Evolutionary conservation across 2,797 vertebrate species (phyloP), one percentile per base, ranked within the genome.

Genomic region (Erpetoichthys calabaricus): DNA sequence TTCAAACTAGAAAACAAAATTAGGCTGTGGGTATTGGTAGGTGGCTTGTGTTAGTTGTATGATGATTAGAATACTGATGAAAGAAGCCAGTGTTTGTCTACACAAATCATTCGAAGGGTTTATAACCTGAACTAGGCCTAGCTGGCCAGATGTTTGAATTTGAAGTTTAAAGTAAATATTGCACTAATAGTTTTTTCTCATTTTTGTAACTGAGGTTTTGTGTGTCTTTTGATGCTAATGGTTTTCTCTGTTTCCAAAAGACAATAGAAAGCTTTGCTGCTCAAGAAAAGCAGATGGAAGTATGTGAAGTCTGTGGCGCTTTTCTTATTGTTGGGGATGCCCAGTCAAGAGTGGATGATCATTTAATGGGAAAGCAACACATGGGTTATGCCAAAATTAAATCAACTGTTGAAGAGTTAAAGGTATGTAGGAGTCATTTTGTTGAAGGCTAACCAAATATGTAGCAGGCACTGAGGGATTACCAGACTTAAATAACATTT

Each of bases 301-400:
- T 99, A 64, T 99, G 96, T 65, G 96, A 99, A 81, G 96, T 99
- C 46, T 99, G 96, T 67, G 96, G 96, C 61, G 96, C 96, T 59
- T 98, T 99, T 77, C 86, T 99, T 70, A 99, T 98, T 49, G 95
- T 99, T 55, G 95, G 96, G 51, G 96, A 99, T 56, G 94, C 96
- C 53, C 95, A 99, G 75, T 98, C 95, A 65, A 77, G 95, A 54
- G 95, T 99, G 67, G 95, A 99, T 45, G 96, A 99, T 73, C 96
- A 99, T 73, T 80, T 99, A 71, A 99, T 99, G 96, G 95, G 96
- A 65, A 99, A 99, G 67, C 96, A 98, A 65, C 96, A 99, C 78
- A 98, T 98, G 96, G 96, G 96, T 68, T 99, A 99, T 47, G 96
- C 96, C 70, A 99, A 99, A 83, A 99, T 99, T 74, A 99, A 99